These are phyloP conservation scores for Xiphophorus maculatus DNA, from an alignment of 2,113 vertebrate genomes.

Conservation along the genomic window DNA sequence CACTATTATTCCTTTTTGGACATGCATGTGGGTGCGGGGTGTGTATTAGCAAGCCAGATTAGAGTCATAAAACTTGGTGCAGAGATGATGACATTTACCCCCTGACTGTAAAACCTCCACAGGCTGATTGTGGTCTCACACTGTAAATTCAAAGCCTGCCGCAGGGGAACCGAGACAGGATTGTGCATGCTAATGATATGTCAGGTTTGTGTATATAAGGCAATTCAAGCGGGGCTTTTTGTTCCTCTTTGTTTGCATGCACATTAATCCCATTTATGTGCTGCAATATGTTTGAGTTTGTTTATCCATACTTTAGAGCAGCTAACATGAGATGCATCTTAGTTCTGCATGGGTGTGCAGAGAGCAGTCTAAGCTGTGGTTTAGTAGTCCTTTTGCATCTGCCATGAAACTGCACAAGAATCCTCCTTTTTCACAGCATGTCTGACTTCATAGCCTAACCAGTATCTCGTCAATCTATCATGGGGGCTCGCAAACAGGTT, in stretches of 20 bases:
- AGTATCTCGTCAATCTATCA: constrained; percentile 54
- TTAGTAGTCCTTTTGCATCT: not conserved
- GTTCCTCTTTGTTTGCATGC: not conserved
- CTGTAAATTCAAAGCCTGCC: constrained; percentile 51
- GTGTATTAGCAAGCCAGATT: constrained; percentile 64
- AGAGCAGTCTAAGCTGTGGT: not conserved
- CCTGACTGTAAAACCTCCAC: constrained; percentile 63
- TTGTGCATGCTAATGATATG: constrained; percentile 34
- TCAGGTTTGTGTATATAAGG: constrained; percentile 26
- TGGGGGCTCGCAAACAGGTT: constrained; percentile 37
- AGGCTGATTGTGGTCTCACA: constrained; percentile 44
- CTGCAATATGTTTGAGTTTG: not conserved
- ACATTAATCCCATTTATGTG: constrained; percentile 20
- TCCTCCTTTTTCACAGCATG: constrained; percentile 12
- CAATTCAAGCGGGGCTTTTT: not conserved
- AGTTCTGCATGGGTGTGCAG: not conserved
- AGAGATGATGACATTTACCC: constrained; percentile 69
- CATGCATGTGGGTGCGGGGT: constrained; percentile 52
- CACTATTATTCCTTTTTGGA: constrained; percentile 69
- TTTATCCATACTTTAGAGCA: constrained; percentile 9
- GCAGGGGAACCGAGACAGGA: constrained; percentile 24
- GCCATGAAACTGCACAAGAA: not conserved
- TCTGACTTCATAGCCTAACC: constrained; percentile 21
- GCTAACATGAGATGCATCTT: not conserved
- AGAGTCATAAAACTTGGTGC: constrained; percentile 67